Base-by-base conservation (phyloP, 2,113 vertebrate species). In the Chiloscyllium plagiosum region DNA sequence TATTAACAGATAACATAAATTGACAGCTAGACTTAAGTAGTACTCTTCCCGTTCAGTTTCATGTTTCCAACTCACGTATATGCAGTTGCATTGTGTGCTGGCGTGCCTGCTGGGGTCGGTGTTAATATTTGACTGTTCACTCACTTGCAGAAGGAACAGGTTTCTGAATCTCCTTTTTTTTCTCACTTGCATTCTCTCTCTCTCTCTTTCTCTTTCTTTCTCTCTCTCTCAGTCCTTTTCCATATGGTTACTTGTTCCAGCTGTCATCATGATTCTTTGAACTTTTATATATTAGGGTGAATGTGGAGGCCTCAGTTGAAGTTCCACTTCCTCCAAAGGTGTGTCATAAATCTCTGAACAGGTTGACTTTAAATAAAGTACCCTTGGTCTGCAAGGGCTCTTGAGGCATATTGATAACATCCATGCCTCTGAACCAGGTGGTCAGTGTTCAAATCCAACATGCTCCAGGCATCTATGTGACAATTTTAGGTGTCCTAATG, bases 231-330 rank as follows among this genome's bases (percentile, higher is more conserved):
- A 72, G 2, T 72, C 24, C 24, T 50, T 72, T 22, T 15, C 50
- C 42, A 29, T 72, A 20, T 76, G 52, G 72, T 95, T 95, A 95
- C n/a, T 72, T 72, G 22, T 93, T 95, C 69, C 94, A 95, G 69
- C 42, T 47, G 26, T 72, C 42, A 68, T 47, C 68, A 69, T 42
- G 66, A 94, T 47, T 70, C 47, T 95, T 95, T 95, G 68, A 29
- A 95, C 47, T 37, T 37, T 47, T 47, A 47, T 47, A 47, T 1
- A 61, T 61, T 61, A 10, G 7, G 10, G 56, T 61, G 56, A 61
- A 61, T 61, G 56, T 61, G 56, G 56, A 61, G 56, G 7, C 56
- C 12, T 7, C 7, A 61, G 56, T 61, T 61, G 7, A 61, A 61
- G 56, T 61, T 12, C 10, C 12, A 10, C 7, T 61, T 61, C 56